Evolutionary conservation across 2,113 vertebrate genomes (phyloP), one percentile per base, ranked within the genome.

Genomic region (Pseudorectes ferrugineus): DNA sequence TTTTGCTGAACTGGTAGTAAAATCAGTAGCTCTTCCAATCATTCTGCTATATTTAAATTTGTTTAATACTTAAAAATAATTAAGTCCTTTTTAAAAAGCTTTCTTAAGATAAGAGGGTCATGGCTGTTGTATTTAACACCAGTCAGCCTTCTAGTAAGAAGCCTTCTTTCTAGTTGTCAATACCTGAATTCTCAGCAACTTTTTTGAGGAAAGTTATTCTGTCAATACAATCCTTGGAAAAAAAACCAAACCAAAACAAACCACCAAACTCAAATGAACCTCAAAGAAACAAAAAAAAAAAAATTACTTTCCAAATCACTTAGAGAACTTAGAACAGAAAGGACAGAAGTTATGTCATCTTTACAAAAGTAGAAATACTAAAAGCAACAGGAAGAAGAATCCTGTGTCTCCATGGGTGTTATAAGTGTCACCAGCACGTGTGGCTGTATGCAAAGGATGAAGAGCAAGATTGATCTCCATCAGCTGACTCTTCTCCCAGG

Each of bases 391-490:
- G 17, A 72, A 46, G 45, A 65, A 65, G 21, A 66, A 35, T 57
- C 38, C 51, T 67, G 40, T 45, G 40, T 59, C 33, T 63, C 36
- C 8, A 7, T 2, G 5, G 12, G 9, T 58, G 46, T 57, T 45
- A 16, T 13, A 57, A 33, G 15, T 23, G 24, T 45, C 63, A 11
- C 16, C 25, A 78, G 58, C 35, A 61, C 0, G 0, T 5, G 1
- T 35, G 25, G 28, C 33, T 49, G 10, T 35, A 28, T 19, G 38
- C 35, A 86, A 55, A 43, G 38, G 17, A 46, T 6, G 36, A 89
- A 46, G 46, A 24, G 3, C 13, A 46, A 77, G 71, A 78, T 4
- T 31, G 6, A 35, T n/a, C 70, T 55, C 29, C 31, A 66, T 38
- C 68, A 75, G 36, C 33, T 43, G 55, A 73, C 36, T 54, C 54